A percentile compares a stretch with the other conserved stretches of the same genome.
phyloP scores from a whole-genome alignment of 2,888 invertebrate species.

The Bellardia bayeri region DNA sequence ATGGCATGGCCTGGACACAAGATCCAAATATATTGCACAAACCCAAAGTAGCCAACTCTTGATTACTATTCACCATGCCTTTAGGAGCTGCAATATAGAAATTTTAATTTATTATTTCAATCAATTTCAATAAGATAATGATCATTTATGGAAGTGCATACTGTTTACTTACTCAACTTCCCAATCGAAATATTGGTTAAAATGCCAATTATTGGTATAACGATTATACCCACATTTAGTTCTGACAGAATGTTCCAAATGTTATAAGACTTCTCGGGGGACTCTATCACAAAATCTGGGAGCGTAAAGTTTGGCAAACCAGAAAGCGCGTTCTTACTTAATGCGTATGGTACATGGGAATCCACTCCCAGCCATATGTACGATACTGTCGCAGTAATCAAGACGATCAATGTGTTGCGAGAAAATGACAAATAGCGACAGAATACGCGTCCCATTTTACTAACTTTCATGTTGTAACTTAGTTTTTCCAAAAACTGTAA shows the following conservation, averaged over 20 bases:
- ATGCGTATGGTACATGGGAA: slow-evolving; percentile 87
- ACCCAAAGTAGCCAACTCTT: slow-evolving; percentile 95
- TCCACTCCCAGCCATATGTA: slow-evolving; percentile 85
- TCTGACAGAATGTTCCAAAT: slow-evolving; percentile 88
- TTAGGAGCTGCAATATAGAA: slow-evolving; percentile 86
- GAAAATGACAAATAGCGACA: slow-evolving; percentile 90
- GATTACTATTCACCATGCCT: slow-evolving; percentile 91
- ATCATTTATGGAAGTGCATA: background rate
- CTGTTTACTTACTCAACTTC: slow-evolving; percentile 90
- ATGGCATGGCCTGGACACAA: slow-evolving; percentile 94
- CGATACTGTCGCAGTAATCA: slow-evolving; percentile 87
- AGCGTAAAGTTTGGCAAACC: slow-evolving; percentile 89
- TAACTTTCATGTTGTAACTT: slow-evolving; percentile 79
- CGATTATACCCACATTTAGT: slow-evolving; percentile 91
- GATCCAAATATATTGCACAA: slow-evolving; percentile 93
- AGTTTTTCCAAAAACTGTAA: slow-evolving; percentile 88
- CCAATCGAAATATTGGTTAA: slow-evolving; percentile 97
- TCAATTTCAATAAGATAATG: too few relatives aligned
- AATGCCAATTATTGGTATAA: slow-evolving; percentile 94
- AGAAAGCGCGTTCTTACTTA: slow-evolving; percentile 85
- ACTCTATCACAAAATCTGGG: slow-evolving; percentile 87
- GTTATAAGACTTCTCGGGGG: slow-evolving; percentile 86
- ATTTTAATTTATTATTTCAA: background rate
- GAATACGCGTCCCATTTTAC: slow-evolving; percentile 84
- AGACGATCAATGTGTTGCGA: slow-evolving; percentile 91